Conservation (phyloP, 2,888 invertebrate genomes). For the Agapetus fuscipes region DNA sequence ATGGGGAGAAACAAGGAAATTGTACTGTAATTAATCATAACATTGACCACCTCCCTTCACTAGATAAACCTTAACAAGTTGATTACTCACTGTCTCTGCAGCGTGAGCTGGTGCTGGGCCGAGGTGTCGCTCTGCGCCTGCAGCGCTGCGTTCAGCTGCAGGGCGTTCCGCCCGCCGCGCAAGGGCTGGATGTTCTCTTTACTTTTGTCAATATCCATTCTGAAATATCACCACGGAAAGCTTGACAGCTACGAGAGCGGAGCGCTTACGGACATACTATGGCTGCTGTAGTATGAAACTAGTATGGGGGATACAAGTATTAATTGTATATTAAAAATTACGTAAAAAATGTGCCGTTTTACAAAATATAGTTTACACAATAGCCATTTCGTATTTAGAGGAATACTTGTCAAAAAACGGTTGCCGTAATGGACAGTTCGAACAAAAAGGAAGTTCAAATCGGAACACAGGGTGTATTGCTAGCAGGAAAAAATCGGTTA, state of each 20-base stretch:
- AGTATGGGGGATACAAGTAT: too few relatives aligned
- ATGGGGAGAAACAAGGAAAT: not conserved
- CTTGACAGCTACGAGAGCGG: conserved; percentile 13
- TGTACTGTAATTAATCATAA: conserved; percentile 7
- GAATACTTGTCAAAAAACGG: conserved; percentile 12
- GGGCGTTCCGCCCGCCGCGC: conserved; percentile 74
- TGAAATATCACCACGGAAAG: conserved; percentile 15
- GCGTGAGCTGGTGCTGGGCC: conserved; percentile 54
- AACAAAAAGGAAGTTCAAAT: conserved; percentile 23
- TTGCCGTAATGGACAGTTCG: conserved; percentile 18
- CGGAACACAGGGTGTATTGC: conserved; percentile 10
- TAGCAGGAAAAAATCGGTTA: conserved; percentile 3
- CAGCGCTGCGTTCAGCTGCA: conserved; percentile 69
- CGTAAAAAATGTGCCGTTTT: too few relatives aligned
- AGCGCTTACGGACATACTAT: conserved; percentile 5
- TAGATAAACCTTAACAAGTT: not conserved
- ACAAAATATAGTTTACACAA: too few relatives aligned
- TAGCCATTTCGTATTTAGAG: not conserved
- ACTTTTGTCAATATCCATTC: conserved; percentile 65
- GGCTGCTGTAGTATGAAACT: too few relatives aligned
- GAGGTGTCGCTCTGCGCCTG: conserved; percentile 64
- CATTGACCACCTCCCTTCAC: conserved; percentile 14
- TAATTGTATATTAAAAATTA: too few relatives aligned
- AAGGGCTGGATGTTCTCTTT: conserved; percentile 96
- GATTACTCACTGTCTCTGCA: conserved; percentile 56